These are phyloP conservation scores for Sceloporus tristichus DNA, from an alignment of 2,113 vertebrate species.

Conservation along the genomic window DNA sequence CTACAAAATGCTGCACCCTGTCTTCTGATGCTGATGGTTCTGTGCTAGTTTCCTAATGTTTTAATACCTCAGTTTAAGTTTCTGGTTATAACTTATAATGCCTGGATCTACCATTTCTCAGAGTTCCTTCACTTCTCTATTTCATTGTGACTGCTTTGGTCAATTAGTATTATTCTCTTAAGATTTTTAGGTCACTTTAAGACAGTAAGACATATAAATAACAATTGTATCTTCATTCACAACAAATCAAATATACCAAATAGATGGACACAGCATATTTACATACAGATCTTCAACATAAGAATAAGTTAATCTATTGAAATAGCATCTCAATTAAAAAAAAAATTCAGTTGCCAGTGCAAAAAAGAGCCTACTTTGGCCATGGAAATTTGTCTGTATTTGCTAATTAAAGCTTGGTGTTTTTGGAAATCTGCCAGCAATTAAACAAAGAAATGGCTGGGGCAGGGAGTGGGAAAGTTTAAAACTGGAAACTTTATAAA, in stretches of 20 bases:
- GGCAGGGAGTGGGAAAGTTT: background rate
- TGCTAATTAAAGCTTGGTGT: background rate
- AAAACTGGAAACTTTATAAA: background rate
- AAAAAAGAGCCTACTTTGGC: background rate
- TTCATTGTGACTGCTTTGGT: background rate
- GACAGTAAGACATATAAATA: background rate
- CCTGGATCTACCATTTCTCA: background rate
- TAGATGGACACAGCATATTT: constrained; percentile 1
- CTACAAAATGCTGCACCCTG: constrained; percentile 1
- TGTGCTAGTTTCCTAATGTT: background rate
- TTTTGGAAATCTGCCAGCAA: background rate
- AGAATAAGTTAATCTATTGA: constrained; percentile 9
- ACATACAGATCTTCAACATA: background rate
- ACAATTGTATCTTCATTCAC: background rate
- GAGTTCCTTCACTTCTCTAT: background rate
- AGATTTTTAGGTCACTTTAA: background rate
- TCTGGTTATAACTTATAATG: background rate
- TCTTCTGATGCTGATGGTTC: background rate
- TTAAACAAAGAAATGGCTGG: background rate
- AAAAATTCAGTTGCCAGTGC: background rate
- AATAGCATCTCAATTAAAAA: background rate
- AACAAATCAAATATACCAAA: constrained; percentile 9
- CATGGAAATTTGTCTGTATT: background rate
- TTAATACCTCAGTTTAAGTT: background rate
- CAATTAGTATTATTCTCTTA: background rate